Base-by-base conservation (phyloP, 2,888 invertebrate species). In the Drosophila testacea region DNA sequence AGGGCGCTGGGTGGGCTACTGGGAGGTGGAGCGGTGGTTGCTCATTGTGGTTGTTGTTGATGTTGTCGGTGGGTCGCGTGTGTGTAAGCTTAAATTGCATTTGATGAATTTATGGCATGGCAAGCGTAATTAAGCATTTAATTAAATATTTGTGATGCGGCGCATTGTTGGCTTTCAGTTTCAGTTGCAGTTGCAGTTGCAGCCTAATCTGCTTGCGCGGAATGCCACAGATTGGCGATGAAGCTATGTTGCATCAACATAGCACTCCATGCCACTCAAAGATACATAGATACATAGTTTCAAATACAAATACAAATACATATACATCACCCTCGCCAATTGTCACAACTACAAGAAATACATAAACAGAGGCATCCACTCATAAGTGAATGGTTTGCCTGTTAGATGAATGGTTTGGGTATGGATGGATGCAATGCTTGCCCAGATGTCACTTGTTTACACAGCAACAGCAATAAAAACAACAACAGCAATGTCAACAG, bases 91-190 rank as follows among this genome's bases (percentile, higher is more conserved):
- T 88, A 82, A 89, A 89, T 88, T 90, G 90, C 89, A 90, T 88
- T 91, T 90, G 88, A 91, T 91, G 91, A 91, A 91, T 91, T 91
- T 90, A 90, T 90, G 85, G 90, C 80, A 90, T 89, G 83, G 88
- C 83, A 82, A 82, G 91, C 90, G 88, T 88, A 91, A 91, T 91
- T 91, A 91, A 91, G 85, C 88, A 88, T 90, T 91, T 91, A 91
- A 91, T 91, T 91, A 91, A 91, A 91, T 91, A 90, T 89, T 83
- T 83, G 75, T 85, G 83, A 77, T 85, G 88, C 79, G 67, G 59
- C 83, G 69, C 80, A 77, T 70, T 47, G 39, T 28, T 16, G 38
- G 48, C 52, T 34, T 22, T 22, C 22, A 22, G 22, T 22, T 22
- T 41, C 55, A 36, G 46, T 34, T 22, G 1, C 22, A 22, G 22